Evolutionary conservation across 2,113 vertebrate genomes (phyloP).

Genomic region (Ptychochromis oligacanthus): DNA sequence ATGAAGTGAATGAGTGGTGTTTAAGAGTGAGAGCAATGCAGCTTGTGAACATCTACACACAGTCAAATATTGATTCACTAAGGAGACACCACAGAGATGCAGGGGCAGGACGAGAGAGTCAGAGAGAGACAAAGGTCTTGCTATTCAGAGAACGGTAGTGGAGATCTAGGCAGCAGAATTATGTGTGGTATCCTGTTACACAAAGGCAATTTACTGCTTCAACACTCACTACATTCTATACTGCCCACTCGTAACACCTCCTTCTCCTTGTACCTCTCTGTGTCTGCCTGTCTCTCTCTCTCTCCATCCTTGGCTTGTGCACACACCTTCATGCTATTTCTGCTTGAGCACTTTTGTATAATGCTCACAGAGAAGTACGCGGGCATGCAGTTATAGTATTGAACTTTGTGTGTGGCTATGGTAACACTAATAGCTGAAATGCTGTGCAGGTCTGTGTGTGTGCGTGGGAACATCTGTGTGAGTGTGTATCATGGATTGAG

Average conservation of each 20-base stretch:
- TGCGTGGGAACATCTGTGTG: slow-evolving; percentile 11
- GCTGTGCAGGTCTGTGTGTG: background rate
- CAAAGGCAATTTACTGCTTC: slow-evolving; percentile 89
- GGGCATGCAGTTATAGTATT: slow-evolving; percentile 45
- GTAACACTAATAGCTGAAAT: slow-evolving; percentile 24
- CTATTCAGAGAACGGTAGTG: slow-evolving; percentile 79
- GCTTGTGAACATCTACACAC: slow-evolving; percentile 30
- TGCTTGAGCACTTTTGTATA: slow-evolving; percentile 58
- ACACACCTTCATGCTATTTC: slow-evolving; percentile 51
- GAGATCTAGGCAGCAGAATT: slow-evolving; percentile 80
- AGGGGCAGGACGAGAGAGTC: slow-evolving; percentile 1
- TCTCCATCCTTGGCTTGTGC: slow-evolving; percentile 13
- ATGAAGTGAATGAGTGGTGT: background rate
- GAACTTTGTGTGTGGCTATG: slow-evolving; percentile 50
- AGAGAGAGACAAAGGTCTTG: slow-evolving; percentile 81
- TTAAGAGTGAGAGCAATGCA: slow-evolving; percentile 29
- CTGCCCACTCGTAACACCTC: slow-evolving; percentile 80
- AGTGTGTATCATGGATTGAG: slow-evolving; percentile 2
- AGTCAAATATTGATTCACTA: slow-evolving; percentile 40
- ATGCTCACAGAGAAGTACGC: slow-evolving; percentile 44
- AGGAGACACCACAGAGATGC: slow-evolving; percentile 37
- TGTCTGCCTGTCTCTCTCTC: slow-evolving; percentile 23
- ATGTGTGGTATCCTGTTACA: slow-evolving; percentile 90
- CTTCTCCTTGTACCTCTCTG: slow-evolving; percentile 37
- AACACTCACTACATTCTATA: slow-evolving; percentile 84